phyloP scores from a whole-genome alignment of 2,113 vertebrate species.

The Chionodraco myersi region DNA sequence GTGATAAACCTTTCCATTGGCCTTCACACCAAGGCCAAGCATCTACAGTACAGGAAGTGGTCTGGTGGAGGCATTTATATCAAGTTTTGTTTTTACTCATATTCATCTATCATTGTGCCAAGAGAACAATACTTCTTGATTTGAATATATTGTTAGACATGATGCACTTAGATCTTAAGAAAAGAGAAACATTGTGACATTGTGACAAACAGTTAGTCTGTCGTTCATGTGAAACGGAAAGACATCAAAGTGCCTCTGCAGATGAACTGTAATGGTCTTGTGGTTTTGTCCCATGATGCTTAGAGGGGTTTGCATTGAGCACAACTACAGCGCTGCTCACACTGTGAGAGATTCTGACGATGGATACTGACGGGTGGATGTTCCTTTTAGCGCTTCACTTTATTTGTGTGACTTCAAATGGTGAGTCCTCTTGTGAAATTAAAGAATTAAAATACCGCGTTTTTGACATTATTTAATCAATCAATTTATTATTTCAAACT shows the following conservation, averaged over 20 bases:
- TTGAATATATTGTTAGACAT: neutral
- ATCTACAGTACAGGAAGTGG: slow-evolving; percentile 61
- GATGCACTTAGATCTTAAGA: neutral
- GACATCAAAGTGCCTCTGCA: neutral
- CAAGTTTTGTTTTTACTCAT: neutral
- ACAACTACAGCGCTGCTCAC: neutral
- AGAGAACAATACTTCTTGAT: neutral
- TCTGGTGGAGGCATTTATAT: neutral
- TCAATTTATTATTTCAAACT: neutral
- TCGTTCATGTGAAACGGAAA: slow-evolving; percentile 4
- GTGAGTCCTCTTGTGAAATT: slow-evolving; percentile 53
- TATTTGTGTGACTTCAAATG: slow-evolving; percentile 25
- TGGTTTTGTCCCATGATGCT: slow-evolving; percentile 64
- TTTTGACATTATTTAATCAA: no score
- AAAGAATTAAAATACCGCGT: neutral
- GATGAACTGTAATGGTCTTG: slow-evolving; percentile 31
- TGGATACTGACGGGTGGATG: slow-evolving; percentile 9
- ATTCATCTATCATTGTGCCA: neutral
- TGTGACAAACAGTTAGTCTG: neutral
- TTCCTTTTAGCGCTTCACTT: slow-evolving; percentile 40
- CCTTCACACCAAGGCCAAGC: neutral
- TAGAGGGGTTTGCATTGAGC: neutral
- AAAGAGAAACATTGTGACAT: neutral
- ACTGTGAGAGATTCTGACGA: neutral
- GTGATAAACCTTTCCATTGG: neutral